Conservation (phyloP, 2,113 vertebrate genomes). For the Elachura formosa region DNA sequence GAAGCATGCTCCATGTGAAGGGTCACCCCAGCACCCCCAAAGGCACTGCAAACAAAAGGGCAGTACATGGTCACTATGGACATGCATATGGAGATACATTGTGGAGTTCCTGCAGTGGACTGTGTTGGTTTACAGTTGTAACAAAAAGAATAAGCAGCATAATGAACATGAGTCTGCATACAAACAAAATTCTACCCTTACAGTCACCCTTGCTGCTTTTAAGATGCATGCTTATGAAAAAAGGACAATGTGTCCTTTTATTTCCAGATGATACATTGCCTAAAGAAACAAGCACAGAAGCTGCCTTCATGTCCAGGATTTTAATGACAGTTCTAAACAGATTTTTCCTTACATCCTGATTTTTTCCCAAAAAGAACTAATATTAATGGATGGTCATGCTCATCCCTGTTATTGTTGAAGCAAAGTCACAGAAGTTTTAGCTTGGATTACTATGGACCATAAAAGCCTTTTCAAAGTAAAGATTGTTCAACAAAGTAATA, state of each 20-base stretch:
- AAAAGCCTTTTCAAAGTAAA: not conserved
- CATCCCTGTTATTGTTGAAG: not conserved
- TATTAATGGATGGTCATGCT: not conserved
- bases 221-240: not conserved
- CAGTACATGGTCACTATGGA: not conserved
- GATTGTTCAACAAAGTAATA: not conserved
- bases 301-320: not conserved
- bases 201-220: not conserved
- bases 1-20: not conserved
- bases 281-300: not conserved
- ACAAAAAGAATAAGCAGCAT: not conserved
- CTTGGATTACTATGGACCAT: not conserved
- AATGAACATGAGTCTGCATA: not conserved
- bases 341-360: not conserved
- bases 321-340: not conserved
- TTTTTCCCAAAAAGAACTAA: not conserved
- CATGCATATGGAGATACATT: not conserved
- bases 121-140: not conserved
- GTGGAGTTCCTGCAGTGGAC: not conserved
- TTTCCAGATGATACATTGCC: not conserved
- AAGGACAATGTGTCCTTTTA: not conserved
- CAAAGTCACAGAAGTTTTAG: not conserved
- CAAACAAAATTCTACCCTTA: not conserved
- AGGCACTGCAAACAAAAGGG: not conserved
- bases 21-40: not conserved